Percentiles rank a stretch among this genome's conserved stretches.
These are phyloP conservation scores for Plebejus anna DNA, from an alignment of 2,888 invertebrate species.

Conservation along the genomic window DNA sequence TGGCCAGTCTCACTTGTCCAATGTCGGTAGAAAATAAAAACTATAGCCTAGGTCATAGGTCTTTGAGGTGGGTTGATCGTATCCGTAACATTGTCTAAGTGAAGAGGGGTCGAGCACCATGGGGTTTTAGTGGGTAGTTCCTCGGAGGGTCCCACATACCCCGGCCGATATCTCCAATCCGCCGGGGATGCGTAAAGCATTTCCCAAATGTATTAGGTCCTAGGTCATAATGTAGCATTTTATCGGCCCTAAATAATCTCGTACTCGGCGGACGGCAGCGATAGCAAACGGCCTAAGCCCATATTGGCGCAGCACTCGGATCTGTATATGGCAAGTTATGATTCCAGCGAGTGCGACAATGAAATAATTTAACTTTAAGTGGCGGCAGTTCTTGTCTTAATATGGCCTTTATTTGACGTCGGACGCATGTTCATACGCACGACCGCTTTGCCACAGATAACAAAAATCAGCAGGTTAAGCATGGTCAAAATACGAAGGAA, in stretches of 20 bases:
- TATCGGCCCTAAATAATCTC: neutral
- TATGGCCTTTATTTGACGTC: conserved; percentile 54
- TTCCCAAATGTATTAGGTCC: too few relatives aligned
- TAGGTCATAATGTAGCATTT: neutral
- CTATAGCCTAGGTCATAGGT: neutral
- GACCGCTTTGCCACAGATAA: neutral
- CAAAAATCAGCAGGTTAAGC: neutral
- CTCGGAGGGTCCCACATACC: too few relatives aligned
- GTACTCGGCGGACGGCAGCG: neutral
- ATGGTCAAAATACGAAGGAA: too few relatives aligned
- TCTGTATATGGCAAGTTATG: conserved; percentile 41
- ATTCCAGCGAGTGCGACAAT: conserved; percentile 37
- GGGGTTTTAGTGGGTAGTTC: too few relatives aligned
- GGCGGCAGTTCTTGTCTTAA: conserved; percentile 50
- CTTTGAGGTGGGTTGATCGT: too few relatives aligned
- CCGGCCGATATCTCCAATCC: too few relatives aligned
- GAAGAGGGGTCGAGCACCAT: too few relatives aligned
- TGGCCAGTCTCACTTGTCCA: too few relatives aligned
- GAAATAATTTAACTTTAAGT: conserved; percentile 45
- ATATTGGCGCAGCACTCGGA: conserved; percentile 39
- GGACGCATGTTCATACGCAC: conserved; percentile 7
- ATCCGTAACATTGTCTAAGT: too few relatives aligned
- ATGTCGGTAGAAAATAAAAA: neutral
- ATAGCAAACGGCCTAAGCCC: conserved; percentile 34
- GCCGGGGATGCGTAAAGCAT: too few relatives aligned